Conservation (phyloP, 2,888 invertebrate genomes). For the Oithona nana region DNA sequence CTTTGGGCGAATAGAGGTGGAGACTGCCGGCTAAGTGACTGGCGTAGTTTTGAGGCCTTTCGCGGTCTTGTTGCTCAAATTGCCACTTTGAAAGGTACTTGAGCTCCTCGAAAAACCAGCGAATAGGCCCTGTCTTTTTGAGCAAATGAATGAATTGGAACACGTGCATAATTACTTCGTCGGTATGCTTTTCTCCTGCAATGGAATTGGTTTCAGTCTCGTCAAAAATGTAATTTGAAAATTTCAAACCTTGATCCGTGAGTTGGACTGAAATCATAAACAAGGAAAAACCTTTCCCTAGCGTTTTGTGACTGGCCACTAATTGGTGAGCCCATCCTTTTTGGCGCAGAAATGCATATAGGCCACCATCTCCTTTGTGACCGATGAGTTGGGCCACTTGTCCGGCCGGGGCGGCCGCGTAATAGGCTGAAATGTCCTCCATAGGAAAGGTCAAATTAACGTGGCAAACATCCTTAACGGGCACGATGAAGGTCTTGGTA, state of each 20-base stretch:
- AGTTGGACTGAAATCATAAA: slow-evolving; percentile 10
- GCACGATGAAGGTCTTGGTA: slow-evolving; percentile 11
- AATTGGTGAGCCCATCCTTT: slow-evolving; percentile 7
- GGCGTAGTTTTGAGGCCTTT: slow-evolving; percentile 5
- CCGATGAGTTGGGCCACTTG: slow-evolving; percentile 2
- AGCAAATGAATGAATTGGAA: slow-evolving; percentile 13
- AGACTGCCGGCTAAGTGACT: slow-evolving; percentile 6
- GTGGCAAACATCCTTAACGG: slow-evolving; percentile 13
- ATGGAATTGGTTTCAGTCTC: too few relatives aligned
- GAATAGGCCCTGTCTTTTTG: background rate
- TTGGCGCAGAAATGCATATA: slow-evolving; percentile 7
- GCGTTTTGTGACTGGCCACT: background rate
- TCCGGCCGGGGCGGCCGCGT: slow-evolving; percentile 4
- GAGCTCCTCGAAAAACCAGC: slow-evolving; percentile 14
- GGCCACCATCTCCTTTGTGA: slow-evolving; percentile 9
- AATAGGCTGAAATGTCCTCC: slow-evolving; percentile 5
- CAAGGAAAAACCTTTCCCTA: slow-evolving; percentile 2
- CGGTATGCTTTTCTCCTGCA: slow-evolving; percentile 1
- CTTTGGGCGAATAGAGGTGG: slow-evolving; percentile 2
- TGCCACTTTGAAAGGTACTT: background rate
- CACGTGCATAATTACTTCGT: slow-evolving; percentile 4
- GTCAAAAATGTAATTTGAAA: too few relatives aligned
- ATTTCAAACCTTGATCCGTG: background rate
- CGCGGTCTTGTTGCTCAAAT: slow-evolving; percentile 11
- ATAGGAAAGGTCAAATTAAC: slow-evolving; percentile 13